Conservation (phyloP, 2,113 vertebrate species). For the Mormyrus iriodes region DNA sequence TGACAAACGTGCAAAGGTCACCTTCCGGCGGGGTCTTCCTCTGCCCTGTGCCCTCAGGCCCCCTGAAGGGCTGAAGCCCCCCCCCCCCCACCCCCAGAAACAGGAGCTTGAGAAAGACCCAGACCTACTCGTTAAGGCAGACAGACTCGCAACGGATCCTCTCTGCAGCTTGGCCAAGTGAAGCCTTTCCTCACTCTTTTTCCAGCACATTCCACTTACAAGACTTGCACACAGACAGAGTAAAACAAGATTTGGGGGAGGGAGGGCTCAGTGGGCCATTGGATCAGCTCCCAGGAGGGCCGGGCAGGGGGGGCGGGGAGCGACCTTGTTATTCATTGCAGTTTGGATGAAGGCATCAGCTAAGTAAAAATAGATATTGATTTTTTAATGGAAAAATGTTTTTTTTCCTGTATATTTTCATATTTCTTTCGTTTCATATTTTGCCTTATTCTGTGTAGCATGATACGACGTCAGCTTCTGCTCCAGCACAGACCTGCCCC, state of each 20-base stretch:
- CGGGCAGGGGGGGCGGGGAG: background rate
- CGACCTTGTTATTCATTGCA: background rate
- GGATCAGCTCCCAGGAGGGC: slow-evolving; percentile 8
- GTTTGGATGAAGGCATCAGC: background rate
- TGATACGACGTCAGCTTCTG: background rate
- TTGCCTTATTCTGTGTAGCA: background rate
- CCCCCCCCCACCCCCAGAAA: background rate
- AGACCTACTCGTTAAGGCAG: background rate
- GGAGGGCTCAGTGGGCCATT: slow-evolving; percentile 25
- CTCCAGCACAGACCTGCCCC: background rate
- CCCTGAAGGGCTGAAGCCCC: slow-evolving; percentile 32
- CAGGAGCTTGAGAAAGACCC: background rate
- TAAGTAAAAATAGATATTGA: background rate
- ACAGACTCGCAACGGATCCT: background rate
- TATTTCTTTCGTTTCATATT: background rate
- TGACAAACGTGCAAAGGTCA: slow-evolving; percentile 28
- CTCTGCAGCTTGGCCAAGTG: background rate
- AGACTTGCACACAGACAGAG: background rate
- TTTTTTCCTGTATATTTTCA: background rate
- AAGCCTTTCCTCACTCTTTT: background rate
- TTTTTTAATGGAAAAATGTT: background rate
- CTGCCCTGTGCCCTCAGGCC: slow-evolving; percentile 44
- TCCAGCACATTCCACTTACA: background rate
- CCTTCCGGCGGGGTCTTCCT: slow-evolving; percentile 46
- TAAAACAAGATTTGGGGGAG: background rate